These are phyloP conservation scores for Oligia fasciuncula DNA, from an alignment of 2,888 invertebrate genomes.

Conservation along the genomic window DNA sequence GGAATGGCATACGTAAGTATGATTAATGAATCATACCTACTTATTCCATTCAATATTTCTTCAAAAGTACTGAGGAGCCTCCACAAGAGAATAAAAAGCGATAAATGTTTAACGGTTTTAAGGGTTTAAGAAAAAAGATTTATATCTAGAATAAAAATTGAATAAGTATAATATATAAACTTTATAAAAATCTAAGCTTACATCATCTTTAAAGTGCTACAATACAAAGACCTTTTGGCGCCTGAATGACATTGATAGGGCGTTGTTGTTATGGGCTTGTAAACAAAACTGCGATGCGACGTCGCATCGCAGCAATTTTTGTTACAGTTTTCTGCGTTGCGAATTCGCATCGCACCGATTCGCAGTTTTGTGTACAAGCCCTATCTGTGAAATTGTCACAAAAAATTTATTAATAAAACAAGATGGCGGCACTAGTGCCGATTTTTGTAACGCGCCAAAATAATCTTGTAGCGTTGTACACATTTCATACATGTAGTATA, in stretches of 20 bases:
- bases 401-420: background rate
- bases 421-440: background rate
- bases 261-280: background rate
- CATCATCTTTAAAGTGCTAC: constrained; percentile 46
- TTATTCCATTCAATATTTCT: too few species aligned
- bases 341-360: too few species aligned
- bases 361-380: too few species aligned
- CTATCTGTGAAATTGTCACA: background rate
- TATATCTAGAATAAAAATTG: constrained; percentile 1
- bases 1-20: background rate
- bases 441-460: background rate
- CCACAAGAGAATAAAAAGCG: background rate
- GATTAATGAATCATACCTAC: background rate
- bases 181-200: constrained; percentile 40
- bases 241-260: background rate
- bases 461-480: constrained; percentile 40
- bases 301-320: too few species aligned
- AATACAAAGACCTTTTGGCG: background rate
- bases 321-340: too few species aligned
- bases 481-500: constrained; percentile 71
- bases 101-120: background rate
- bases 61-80: background rate
- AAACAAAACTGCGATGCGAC: too few species aligned
- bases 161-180: background rate
- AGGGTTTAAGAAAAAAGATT: background rate